Base-by-base conservation (phyloP, 1,140 invertebrate species). In the Globodera rostochiensis region DNA sequence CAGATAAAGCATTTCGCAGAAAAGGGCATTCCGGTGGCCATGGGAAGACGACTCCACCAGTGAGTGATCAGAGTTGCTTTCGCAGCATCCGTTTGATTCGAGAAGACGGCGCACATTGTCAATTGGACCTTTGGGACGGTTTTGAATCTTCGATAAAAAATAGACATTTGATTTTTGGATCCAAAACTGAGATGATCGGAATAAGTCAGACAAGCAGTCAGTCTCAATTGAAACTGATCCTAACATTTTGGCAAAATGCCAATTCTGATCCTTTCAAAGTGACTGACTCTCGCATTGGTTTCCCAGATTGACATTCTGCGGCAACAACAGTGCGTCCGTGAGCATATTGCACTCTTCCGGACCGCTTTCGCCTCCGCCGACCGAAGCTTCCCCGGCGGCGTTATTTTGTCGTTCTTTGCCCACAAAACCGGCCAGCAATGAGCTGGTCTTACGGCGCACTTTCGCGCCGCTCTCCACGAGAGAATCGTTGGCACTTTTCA, bases 1-100 rank as follows among this genome's bases (percentile, higher is more conserved):
- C 53, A 85, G 78, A 64, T 87, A 87, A 74, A 85, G 86, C 84
- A 85, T 85, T 46, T 85, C 84, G 46, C 84, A 85, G 67, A 85
- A 87, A 4, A 85, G 76, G 9, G 85, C 57, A n/a, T 73, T 73
- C 8, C 36, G 25, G 6, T 85, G 71, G n/a, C n/a, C 36, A 15
- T 50, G 77, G 36, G 36, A 36, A 36, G 36, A 36, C 47, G 74
- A 79, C 60, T 46, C 57, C 50, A 19, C n/a, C 46, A 19, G 15
- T n/a, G 46, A 73, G n/a, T 53, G 71, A 6, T 47, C 71, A 15
- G 74, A 57, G n/a, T n/a, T 45, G 21, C 45, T 53, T 13, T 57
- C 47, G 19, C 76, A 46, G 19, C 67, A 47, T 25, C 45, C 82
- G 6, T 75, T 69, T 0, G 64, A 15, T 50, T 87, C 85, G 19